Evolutionary conservation across 2,888 invertebrate species (phyloP), one percentile per base, ranked within the genome.

Genomic region (Atrina japonica): DNA sequence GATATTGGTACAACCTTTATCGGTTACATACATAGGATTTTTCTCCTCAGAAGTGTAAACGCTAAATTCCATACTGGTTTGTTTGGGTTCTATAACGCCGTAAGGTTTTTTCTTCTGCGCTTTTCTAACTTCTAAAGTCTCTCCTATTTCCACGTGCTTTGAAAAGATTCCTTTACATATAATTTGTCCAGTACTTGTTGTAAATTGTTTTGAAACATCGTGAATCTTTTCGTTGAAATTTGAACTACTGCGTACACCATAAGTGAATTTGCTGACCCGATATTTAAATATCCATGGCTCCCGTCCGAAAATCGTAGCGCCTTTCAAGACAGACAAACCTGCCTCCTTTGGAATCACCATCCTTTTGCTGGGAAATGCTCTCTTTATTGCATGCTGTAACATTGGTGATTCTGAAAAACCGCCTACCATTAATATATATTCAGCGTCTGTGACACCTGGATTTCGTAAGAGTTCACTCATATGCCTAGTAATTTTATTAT

Each of bases 231-330:
- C 56, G 18, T 67, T 29, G 60, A 79, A 79, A 14, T 27, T 18
- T 1, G 9, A 1, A 3, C 16, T 35, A 14, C 61, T 50, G 7
- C 35, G 27, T 1, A 77, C 67, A 3, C 80, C 80, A 47, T 80
- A 80, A 0, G 80, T 80, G 21, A 61, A 75, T 58, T 71, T 75
- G 43, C 70, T 64, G 9, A 66, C 55, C 18, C 80, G 43, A 23
- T 60, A 66, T 16, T 55, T 35, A 25, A 80, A 75, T 0, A 63
- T 61, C 0, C 50, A 27, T 0, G 77, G 76, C 14, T 69, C 47
- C 29, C 73, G 75, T 1, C 80, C 80, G 27, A 63, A 80, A 14
- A 75, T 70, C 11, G 77, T 77, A 1, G 80, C 80, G 9, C 80
- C 80, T 43, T 80, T 80, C 14, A 80, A 43, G 0, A 80, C 80